Base-by-base conservation (phyloP, 2,797 vertebrate species). In the Urosaurus nigricauda region DNA sequence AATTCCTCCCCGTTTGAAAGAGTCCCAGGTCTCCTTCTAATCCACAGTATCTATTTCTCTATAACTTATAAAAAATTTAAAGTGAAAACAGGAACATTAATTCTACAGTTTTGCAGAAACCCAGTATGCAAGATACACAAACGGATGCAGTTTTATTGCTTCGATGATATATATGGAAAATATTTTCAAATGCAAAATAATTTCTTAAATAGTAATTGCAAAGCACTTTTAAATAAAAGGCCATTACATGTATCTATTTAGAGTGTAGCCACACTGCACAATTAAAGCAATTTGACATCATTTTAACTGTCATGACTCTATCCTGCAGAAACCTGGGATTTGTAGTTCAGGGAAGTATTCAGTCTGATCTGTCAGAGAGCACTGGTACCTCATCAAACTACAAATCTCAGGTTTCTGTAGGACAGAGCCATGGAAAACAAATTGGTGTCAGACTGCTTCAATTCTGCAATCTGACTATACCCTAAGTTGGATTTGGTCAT, bases 71-170 rank as follows among this genome's bases (percentile, higher is more conserved):
- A n/a, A n/a, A n/a, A n/a, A n/a, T 95, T 93, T 82, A 91, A 96
- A 8, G 83, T 60, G 43, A 94, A 94, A 94, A n/a, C 3, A 95
- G 89, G 16, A 94, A 84, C 71, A 92, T 91, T 93, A 85, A 92
- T 95, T 95, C 95, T 93, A 85, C 94, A 96, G 96, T 97, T 97
- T 96, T 93, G 96, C 97, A 97, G 97, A 98, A 98, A 97, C 96
- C 93, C 97, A 95, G 96, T 93, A 91, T 92, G 87, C 87, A 86
- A 65, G 63, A 83, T 87, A 85, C 83, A 92, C 85, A 94, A 91
- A 94, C 95, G 89, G 93, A 94, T 94, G 91, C 93, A 91, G 85
- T 81, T 93, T 87, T 92, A 90, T 35, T 87, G 89, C 91, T 91
- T 94, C 84, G 87, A 40, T 93, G 90, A 94, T 79, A 92, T 71